A percentile compares a stretch with the other conserved stretches of the same genome.
These are phyloP conservation scores for Mormyrus hasselquistii DNA, from an alignment of 2,797 vertebrate genomes.

Conservation along the genomic window DNA sequence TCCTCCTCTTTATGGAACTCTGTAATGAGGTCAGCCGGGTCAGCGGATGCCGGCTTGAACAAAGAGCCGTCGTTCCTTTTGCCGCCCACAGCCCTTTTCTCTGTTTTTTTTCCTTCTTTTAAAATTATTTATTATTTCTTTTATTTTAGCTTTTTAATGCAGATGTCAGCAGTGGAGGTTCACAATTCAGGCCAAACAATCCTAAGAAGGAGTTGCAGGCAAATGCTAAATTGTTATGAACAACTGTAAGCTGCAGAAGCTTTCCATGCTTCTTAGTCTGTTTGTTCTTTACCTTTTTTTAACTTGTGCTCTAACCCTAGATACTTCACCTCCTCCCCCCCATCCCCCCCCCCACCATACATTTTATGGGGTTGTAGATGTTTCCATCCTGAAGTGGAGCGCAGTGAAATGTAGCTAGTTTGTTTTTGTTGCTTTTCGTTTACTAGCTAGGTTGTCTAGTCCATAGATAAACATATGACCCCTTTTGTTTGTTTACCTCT, in stretches of 20 bases:
- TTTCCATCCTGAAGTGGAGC: constrained; percentile 56
- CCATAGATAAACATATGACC: background rate
- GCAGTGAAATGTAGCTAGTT: constrained; percentile 35
- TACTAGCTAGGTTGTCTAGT: background rate
- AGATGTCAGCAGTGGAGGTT: constrained; percentile 24
- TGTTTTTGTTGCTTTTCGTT: constrained; percentile 11
- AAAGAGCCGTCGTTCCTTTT: constrained; percentile 24
- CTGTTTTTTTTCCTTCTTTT: constrained; percentile 19
- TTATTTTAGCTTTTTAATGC: constrained; percentile 26
- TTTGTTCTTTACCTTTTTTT: background rate
- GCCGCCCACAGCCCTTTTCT: constrained; percentile 35
- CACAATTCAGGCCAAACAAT: constrained; percentile 39
- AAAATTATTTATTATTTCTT: background rate
- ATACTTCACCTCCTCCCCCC: background rate
- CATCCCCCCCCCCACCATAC: constrained; percentile 27
- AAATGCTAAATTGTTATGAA: background rate
- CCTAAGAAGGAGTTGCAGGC: constrained; percentile 30
- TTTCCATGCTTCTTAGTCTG: background rate
- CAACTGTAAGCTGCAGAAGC: background rate
- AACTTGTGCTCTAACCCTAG: background rate
- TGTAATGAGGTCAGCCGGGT: constrained; percentile 37
- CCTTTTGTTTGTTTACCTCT: background rate
- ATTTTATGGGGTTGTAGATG: constrained; percentile 53
- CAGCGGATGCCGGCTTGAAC: constrained; percentile 33
- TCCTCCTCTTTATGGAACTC: constrained; percentile 30